Base-by-base conservation (phyloP, 2,113 vertebrate species). In the Galeopterus variegatus region DNA sequence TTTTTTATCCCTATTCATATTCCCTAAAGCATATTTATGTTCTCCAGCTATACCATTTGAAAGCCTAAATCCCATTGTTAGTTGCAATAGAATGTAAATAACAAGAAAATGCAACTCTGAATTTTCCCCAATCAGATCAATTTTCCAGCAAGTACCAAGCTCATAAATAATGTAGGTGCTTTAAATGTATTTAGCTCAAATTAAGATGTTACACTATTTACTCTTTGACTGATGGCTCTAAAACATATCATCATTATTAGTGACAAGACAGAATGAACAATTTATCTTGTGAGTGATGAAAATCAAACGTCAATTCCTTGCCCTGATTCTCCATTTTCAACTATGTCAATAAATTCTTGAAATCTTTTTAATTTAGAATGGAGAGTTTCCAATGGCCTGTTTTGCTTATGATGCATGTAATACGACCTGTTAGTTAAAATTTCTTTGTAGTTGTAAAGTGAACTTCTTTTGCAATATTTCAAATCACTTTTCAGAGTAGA, bases 31-130 rank as follows among this genome's bases (percentile, higher is more conserved):
- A 77, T 82, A 60, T 90, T 96, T 75, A 87, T 96, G 26, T 94
- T 97, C 93, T 97, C 97, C 90, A 79, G 86, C 72, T n/a, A 36
- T 83, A 96, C 97, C 97, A 97, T 88, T 95, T 97, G 93, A 41
- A 97, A 96, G 69, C 96, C 96, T 84, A 94, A 96, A 97, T 92
- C 90, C 88, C 95, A 93, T 0, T 96, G 64, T 95, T 98, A 52
- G 82, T 3, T 84, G 92, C 8, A 92, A 82, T 31, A 93, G 91
- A 96, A 88, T 90, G 45, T 33, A 89, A 96, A 96, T 75, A 60
- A 72, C 15, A 83, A 88, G 65, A 93, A 95, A 94, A 95, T 64
- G 41, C 24, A 95, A 77, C 69, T 36, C 41, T 41, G 67, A 14
- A 79, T 93, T 90, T 95, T 69, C 10, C 65, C 64, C 76, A 96